Evolutionary conservation across 2,888 invertebrate genomes (phyloP).

Genomic region (Cactoblastis cactorum): DNA sequence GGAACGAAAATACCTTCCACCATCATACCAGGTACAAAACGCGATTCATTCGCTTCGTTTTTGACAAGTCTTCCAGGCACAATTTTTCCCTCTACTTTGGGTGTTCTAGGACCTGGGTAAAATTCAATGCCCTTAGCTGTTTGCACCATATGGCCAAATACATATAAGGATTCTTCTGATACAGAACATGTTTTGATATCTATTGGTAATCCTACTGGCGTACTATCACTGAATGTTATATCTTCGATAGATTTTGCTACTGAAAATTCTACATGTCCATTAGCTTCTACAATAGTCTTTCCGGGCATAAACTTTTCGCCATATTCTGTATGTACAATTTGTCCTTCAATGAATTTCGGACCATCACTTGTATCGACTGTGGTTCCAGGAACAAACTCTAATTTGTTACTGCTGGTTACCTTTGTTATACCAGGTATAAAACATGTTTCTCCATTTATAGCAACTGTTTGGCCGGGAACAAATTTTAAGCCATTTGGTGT

Average conservation of each 20-base stretch:
- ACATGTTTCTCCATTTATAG: slow-evolving; percentile 68
- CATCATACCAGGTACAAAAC: slow-evolving; percentile 85
- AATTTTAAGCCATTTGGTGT: slow-evolving; percentile 82
- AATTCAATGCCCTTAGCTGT: slow-evolving; percentile 83
- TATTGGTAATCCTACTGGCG: slow-evolving; percentile 77
- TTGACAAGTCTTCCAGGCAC: slow-evolving; percentile 82
- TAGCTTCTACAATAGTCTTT: slow-evolving; percentile 66
- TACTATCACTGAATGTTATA: slow-evolving; percentile 74
- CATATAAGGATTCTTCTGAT: slow-evolving; percentile 73
- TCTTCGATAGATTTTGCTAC: slow-evolving; percentile 79
- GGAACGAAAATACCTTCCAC: slow-evolving; percentile 83
- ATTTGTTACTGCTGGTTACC: slow-evolving; percentile 54
- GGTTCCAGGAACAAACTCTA: slow-evolving; percentile 80
- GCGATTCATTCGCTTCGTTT: slow-evolving; percentile 79
- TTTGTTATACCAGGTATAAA: slow-evolving; percentile 81
- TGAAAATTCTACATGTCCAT: slow-evolving; percentile 78
- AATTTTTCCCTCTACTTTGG: slow-evolving; percentile 77
- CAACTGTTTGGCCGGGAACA: slow-evolving; percentile 82
- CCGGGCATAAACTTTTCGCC: slow-evolving; percentile 83
- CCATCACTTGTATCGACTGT: slow-evolving; percentile 82
- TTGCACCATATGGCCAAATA: slow-evolving; percentile 84
- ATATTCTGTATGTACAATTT: slow-evolving; percentile 78
- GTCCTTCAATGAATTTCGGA: slow-evolving; percentile 82
- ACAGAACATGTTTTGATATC: slow-evolving; percentile 76
- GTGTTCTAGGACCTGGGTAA: slow-evolving; percentile 78